A percentile compares a stretch with the other conserved stretches of the same genome.
Conservation (phyloP, 64 coral and sea anemone species). For the Pocillopora damicornis region DNA sequence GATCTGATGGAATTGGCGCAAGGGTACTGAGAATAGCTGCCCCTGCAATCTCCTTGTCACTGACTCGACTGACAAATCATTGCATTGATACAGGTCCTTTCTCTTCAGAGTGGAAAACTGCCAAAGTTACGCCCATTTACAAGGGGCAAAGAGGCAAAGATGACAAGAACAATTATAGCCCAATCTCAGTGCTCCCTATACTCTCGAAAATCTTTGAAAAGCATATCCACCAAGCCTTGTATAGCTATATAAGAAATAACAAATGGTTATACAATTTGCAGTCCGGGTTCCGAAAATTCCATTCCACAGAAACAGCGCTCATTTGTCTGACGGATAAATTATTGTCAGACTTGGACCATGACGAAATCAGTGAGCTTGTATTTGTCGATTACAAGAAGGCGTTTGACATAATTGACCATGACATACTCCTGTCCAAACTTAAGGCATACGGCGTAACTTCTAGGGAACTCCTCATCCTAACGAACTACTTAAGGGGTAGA, state of each 20-base stretch:
- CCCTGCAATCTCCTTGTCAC: conserved; percentile 15
- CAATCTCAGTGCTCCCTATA: neutral
- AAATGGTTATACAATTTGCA: conserved; percentile 30
- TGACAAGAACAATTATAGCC: conserved; percentile 5
- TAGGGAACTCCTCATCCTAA: conserved; percentile 17
- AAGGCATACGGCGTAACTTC: conserved; percentile 21
- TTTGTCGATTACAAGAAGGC: conserved; percentile 34
- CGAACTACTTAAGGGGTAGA: conserved; percentile 7
- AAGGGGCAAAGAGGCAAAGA: conserved; percentile 17
- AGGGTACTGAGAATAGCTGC: conserved; percentile 14
- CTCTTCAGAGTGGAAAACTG: conserved; percentile 2
- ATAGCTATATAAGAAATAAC: conserved; percentile 19
- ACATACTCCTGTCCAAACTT: conserved; percentile 24
- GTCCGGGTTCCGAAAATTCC: conserved; percentile 34
- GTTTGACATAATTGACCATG: conserved; percentile 51
- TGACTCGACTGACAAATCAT: conserved; percentile 9
- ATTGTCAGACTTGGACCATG: conserved; percentile 20
- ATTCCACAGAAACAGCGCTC: conserved; percentile 52
- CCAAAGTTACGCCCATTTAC: conserved; percentile 30
- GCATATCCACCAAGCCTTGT: conserved; percentile 28
- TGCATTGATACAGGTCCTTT: conserved; percentile 29
- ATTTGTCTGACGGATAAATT: conserved; percentile 21
- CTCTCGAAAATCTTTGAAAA: conserved; percentile 9
- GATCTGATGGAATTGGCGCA: neutral
- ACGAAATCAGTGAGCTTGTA: conserved; percentile 12